A percentile compares a stretch with the other conserved stretches of the same genome.
phyloP scores from a whole-genome alignment of 2,888 invertebrate genomes.

The Ferdinandea cuprea region DNA sequence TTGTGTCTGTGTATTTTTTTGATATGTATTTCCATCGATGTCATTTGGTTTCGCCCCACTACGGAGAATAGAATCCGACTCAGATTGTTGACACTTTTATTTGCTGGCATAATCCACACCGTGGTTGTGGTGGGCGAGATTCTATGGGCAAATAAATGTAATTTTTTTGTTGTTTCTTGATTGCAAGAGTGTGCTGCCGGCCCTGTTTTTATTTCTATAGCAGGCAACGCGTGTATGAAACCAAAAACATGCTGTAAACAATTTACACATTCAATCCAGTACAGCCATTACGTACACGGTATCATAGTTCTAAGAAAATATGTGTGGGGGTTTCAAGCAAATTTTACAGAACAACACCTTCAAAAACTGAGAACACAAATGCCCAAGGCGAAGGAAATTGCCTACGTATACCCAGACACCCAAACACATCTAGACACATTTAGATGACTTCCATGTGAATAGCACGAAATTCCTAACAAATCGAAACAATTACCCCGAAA shows the following conservation, averaged over 20 bases:
- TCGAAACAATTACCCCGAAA: constrained; percentile 8
- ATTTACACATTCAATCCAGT: background rate
- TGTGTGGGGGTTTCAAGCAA: background rate
- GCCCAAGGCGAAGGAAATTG: background rate
- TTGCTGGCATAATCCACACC: constrained; percentile 3
- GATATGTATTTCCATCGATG: constrained; percentile 15
- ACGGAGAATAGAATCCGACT: constrained; percentile 6
- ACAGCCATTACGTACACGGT: background rate
- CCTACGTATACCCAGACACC: background rate
- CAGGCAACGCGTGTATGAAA: constrained; percentile 2
- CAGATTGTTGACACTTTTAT: constrained; percentile 57
- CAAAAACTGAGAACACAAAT: constrained; percentile 21
- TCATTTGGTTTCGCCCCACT: background rate
- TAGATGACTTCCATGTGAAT: background rate
- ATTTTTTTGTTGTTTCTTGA: constrained; percentile 2
- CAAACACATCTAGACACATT: background rate
- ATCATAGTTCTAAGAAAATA: background rate
- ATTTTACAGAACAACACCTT: constrained; percentile 17
- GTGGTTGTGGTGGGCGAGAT: constrained; percentile 41
- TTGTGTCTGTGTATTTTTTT: too few relatives aligned
- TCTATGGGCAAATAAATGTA: constrained; percentile 38
- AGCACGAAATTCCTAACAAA: background rate
- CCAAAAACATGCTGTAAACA: background rate
- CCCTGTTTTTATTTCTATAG: constrained; percentile 4
- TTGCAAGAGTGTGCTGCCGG: background rate